Conservation (phyloP, 2,797 vertebrate genomes). For the Fundulus diaphanus region DNA sequence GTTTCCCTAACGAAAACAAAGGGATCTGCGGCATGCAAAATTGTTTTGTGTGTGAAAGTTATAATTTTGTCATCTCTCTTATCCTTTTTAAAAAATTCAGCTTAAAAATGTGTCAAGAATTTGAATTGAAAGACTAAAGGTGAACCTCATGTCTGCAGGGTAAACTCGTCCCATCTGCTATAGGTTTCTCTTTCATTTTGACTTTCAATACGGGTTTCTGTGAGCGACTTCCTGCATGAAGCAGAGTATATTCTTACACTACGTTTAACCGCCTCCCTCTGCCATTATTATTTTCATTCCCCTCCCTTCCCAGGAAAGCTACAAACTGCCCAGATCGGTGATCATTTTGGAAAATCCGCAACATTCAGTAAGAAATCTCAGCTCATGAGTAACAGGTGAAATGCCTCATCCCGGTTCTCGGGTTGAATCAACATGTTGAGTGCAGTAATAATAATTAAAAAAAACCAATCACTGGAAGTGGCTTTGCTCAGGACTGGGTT, state of each 20-base stretch:
- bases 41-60: not conserved
- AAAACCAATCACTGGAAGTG: not conserved
- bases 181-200: conserved; percentile 9
- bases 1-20: not conserved
- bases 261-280: not conserved
- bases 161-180: not conserved
- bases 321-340: not conserved
- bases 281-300: not conserved
- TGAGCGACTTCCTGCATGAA: not conserved
- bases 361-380: conserved; percentile 1
- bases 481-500: not conserved
- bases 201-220: not conserved
- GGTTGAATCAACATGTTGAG: not conserved
- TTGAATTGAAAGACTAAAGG: not conserved
- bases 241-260: not conserved
- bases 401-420: not conserved
- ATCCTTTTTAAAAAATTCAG: not conserved
- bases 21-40: not conserved
- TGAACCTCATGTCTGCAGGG: not conserved
- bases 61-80: not conserved
- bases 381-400: conserved; percentile 7
- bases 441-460: not conserved
- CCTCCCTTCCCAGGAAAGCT: not conserved
- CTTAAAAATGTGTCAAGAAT: not conserved
- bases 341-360: conserved; percentile 5